Conservation (phyloP, 2,888 invertebrate genomes). For the Diaphora mendica region DNA sequence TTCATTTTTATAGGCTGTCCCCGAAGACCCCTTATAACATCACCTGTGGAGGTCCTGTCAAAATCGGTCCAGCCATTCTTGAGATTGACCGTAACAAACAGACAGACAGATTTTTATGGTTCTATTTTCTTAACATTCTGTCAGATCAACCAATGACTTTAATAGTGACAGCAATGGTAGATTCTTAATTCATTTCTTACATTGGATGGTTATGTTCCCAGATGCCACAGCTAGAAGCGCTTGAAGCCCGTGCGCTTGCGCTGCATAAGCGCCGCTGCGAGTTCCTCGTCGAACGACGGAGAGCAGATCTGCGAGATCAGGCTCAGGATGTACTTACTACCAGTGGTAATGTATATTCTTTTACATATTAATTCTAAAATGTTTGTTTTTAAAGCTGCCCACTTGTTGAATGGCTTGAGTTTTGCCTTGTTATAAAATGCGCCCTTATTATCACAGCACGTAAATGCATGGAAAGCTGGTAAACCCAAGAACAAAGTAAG, state of each 20-base stretch:
- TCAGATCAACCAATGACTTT: not conserved
- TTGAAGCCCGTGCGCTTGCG: constrained; percentile 93
- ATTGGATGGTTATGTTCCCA: constrained; percentile 48
- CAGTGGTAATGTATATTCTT: constrained; percentile 75
- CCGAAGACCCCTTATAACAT: no score
- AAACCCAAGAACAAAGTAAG: no score
- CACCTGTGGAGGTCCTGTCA: no score
- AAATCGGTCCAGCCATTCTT: not conserved
- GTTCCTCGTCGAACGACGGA: constrained; percentile 92
- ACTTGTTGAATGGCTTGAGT: no score
- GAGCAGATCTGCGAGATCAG: constrained; percentile 97
- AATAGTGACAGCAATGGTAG: no score
- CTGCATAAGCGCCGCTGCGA: constrained; percentile 90
- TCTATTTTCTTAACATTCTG: no score
- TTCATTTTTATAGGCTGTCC: no score
- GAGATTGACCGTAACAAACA: not conserved
- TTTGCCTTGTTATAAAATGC: no score
- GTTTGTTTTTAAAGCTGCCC: no score
- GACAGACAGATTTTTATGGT: not conserved
- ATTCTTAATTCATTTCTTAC: not conserved
- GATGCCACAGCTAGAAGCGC: constrained; percentile 90
- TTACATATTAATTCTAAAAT: no score
- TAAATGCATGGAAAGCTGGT: no score
- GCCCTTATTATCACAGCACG: no score
- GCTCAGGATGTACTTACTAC: constrained; percentile 94